Percentiles rank a stretch among this genome's conserved stretches.
phyloP scores from a whole-genome alignment of 2,113 vertebrate species.

The Varanus salvator region DNA sequence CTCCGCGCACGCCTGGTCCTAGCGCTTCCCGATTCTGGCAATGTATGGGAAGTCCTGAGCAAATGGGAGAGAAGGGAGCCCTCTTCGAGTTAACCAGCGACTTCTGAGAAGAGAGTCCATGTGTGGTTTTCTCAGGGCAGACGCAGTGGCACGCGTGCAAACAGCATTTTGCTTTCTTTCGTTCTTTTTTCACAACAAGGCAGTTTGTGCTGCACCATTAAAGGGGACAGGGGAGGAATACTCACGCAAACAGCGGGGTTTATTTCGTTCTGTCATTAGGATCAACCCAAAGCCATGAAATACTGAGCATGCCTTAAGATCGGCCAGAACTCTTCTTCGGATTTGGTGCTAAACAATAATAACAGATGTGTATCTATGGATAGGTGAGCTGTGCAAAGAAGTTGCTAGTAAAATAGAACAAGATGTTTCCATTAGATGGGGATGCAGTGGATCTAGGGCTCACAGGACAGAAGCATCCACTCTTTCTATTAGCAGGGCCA shows the following conservation, averaged over 20 bases:
- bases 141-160: neutral
- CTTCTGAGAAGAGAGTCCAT: neutral
- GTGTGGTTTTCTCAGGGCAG: neutral
- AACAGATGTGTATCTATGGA: neutral
- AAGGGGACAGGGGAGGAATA: neutral
- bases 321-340: neutral
- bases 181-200: neutral
- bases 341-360: neutral
- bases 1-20: constrained; percentile 22
- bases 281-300: neutral
- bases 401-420: neutral
- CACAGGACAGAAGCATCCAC: too few relatives aligned
- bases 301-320: neutral
- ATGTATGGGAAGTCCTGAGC: neutral
- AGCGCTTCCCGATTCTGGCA: constrained; percentile 12
- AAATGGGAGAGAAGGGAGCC: neutral
- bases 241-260: neutral
- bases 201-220: neutral
- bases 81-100: neutral
- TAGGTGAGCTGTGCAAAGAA: too few relatives aligned
- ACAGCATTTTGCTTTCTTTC: neutral
- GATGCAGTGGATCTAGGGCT: too few relatives aligned
- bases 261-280: too few relatives aligned
- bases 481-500: too few relatives aligned
- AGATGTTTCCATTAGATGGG: neutral